Percentiles rank a stretch among this genome's conserved stretches.
These are phyloP conservation scores for Acanthacorydalis orientalis DNA, from an alignment of 2,888 invertebrate genomes.

Conservation along the genomic window DNA sequence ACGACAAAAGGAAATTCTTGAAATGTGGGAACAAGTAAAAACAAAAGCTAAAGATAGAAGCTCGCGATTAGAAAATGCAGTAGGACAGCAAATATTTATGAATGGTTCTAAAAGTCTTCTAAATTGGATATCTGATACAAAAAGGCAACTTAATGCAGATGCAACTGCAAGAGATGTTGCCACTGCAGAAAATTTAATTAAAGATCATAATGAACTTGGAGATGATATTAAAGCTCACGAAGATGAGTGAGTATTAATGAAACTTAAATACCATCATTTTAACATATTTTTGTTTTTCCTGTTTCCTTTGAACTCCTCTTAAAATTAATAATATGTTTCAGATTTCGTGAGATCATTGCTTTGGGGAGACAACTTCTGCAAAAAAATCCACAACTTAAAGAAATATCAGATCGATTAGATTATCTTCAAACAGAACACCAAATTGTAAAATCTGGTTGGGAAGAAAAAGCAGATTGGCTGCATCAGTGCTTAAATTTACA, in stretches of 20 bases:
- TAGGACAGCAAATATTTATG: conserved; percentile 87
- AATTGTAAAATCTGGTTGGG: conserved; percentile 65
- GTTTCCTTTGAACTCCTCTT: not conserved
- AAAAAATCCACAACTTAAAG: conserved; percentile 55
- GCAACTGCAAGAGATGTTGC: conserved; percentile 69
- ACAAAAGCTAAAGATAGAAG: conserved; percentile 72
- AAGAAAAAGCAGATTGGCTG: conserved; percentile 69
- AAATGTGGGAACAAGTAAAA: conserved; percentile 76
- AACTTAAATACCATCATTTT: conserved; percentile 1
- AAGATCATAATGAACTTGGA: conserved; percentile 77
- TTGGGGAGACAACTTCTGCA: conserved; percentile 59
- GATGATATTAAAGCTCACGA: conserved; percentile 83
- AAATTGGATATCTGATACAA: conserved; percentile 68
- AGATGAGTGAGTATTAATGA: conserved; percentile 50
- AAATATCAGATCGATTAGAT: conserved; percentile 60
- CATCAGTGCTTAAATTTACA: conserved; percentile 79
- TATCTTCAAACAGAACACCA: conserved; percentile 57
- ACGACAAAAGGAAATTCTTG: conserved; percentile 69
- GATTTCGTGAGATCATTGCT: conserved; percentile 64
- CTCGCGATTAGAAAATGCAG: conserved; percentile 77
- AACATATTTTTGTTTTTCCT: conserved; percentile 3
- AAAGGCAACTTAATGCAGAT: conserved; percentile 62
- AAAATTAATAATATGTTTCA: conserved; percentile 4
- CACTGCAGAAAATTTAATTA: conserved; percentile 76
- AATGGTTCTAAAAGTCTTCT: conserved; percentile 65